Evolutionary conservation across 2,113 vertebrate genomes (phyloP), one percentile per base, ranked within the genome.

Genomic region (Colaptes auratus): DNA sequence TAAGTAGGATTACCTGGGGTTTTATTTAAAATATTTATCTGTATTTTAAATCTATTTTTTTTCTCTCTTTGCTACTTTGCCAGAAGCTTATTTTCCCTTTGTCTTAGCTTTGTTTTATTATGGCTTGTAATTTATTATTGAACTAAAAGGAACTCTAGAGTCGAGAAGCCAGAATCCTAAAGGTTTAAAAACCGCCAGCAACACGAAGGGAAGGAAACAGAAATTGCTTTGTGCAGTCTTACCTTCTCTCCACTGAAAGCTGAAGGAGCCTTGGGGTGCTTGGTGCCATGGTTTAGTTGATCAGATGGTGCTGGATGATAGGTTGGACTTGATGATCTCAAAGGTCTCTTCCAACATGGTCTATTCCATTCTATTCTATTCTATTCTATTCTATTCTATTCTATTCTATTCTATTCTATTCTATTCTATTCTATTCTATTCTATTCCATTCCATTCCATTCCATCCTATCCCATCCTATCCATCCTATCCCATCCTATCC

Each of bases 81-180:
- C 59, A 67, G 50, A 77, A 81, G 5, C 17, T 81, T 86, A 71
- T 73, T 93, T 90, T 75, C 9, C 0, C 31, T 85, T 86, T 93
- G 12, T 65, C 30, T 95, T 55, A 73, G 11, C 70, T 93, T 86
- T 93, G 73, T 92, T 95, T 95, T 82, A 87, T 93, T 90, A 89
- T 92, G 15, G 56, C 72, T 65, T 55, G 81, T 83, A 63, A 93
- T 93, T 71, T 63, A 91, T 96, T 91, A 94, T 95, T 94, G 76
- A 96, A 90, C 44, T 74, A 72, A 93, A 92, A 92, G 14, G n/a
- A 80, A 76, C 27, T 28, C 28, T 74, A 16, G 39, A 82, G 18
- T 53, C 66, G 73, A 24, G 60, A 81, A 86, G 87, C 19, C 35
- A 87, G 89, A 87, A 92, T 48, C 35, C 5, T 72, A 78, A 74